These are phyloP conservation scores for Rallus crepitans DNA, from an alignment of 2,797 vertebrate species.

Conservation along the genomic window DNA sequence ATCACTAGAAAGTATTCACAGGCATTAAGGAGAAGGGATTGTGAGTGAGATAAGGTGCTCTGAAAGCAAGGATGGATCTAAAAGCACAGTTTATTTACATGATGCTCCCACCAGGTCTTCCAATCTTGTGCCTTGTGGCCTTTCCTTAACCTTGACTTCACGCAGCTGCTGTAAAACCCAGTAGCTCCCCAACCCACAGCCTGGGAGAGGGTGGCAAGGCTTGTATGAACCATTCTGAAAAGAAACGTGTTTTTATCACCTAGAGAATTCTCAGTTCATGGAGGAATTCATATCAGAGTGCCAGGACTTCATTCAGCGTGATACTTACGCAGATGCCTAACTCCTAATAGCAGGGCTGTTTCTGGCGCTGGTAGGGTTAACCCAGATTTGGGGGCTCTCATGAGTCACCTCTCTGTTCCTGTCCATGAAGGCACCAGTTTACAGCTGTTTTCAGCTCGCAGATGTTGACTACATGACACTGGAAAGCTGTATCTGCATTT, in stretches of 20 bases:
- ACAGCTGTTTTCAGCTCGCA: background rate
- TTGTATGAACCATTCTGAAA: background rate
- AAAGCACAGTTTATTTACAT: background rate
- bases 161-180: background rate
- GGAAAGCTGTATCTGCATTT: background rate
- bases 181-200: background rate
- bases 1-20: background rate
- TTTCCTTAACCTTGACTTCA: background rate
- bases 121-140: background rate
- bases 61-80: background rate
- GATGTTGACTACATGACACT: background rate
- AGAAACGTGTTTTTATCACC: background rate
- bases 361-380: background rate
- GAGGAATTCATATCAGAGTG: background rate
- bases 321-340: background rate
- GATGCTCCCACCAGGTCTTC: background rate
- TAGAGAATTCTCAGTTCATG: background rate
- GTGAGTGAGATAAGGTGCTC: constrained; percentile 9
- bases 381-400: background rate
- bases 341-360: background rate
- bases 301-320: fast-evolving
- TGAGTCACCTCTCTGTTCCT: background rate
- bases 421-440: background rate
- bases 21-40: no score
- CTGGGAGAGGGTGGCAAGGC: background rate